Evolutionary conservation across 2,888 invertebrate species (phyloP).

Genomic region (Hirtodrosophila confusa): DNA sequence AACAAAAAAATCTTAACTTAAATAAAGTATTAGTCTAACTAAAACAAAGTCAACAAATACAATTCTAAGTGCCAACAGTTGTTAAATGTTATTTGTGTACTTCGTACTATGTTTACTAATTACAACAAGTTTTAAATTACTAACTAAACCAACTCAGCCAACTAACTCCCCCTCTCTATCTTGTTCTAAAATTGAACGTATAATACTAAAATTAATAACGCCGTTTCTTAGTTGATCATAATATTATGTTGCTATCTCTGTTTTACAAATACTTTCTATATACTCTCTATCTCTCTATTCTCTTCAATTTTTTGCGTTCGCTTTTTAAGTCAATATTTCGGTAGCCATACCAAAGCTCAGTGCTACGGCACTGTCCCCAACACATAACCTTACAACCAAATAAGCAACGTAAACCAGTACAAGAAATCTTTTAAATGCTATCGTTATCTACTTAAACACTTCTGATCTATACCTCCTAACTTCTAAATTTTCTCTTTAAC

Average conservation of each 20-base stretch:
- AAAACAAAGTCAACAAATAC: constrained; percentile 62
- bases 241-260: constrained; percentile 71
- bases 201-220: constrained; percentile 57
- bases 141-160: constrained; percentile 73
- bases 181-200: constrained; percentile 67
- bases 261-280: constrained; percentile 32
- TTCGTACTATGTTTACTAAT: constrained; percentile 80
- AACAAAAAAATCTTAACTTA: constrained; percentile 62
- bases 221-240: constrained; percentile 77
- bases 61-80: constrained; percentile 70
- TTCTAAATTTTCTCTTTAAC: constrained; percentile 52
- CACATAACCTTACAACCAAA: constrained; percentile 20
- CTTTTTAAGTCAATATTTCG: constrained; percentile 52
- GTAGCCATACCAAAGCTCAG: constrained; percentile 40
- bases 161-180: constrained; percentile 47
- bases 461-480: constrained; percentile 55
- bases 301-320: constrained; percentile 63
- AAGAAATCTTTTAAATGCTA: constrained; percentile 81
- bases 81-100: constrained; percentile 81
- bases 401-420: constrained; percentile 45
- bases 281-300: constrained; percentile 40
- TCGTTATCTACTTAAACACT: constrained; percentile 79
- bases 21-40: constrained; percentile 78
- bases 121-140: constrained; percentile 67
- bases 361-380: constrained; percentile 30